These are phyloP conservation scores for Pseudachorutes palmiensis DNA, from an alignment of 1,140 invertebrate genomes.

Conservation along the genomic window DNA sequence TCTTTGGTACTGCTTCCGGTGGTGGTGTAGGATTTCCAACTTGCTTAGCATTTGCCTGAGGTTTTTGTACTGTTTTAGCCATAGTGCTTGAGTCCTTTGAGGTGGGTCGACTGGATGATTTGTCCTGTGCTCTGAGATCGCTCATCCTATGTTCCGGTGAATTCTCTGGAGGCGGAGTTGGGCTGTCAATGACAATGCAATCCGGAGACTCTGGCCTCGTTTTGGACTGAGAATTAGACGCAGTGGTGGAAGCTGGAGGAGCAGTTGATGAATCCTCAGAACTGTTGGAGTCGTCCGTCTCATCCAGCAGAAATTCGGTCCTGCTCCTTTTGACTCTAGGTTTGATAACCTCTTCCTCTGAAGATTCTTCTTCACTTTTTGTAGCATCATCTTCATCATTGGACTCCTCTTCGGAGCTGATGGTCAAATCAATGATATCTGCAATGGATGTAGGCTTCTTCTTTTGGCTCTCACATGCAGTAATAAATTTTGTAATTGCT, in stretches of 20 bases:
- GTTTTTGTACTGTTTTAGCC: too few species aligned
- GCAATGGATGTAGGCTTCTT: conserved; percentile 1
- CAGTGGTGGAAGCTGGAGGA: not conserved
- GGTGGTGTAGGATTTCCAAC: too few species aligned
- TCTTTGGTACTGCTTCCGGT: too few species aligned
- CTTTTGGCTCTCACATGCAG: too few species aligned
- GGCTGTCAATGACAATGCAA: conserved; percentile 26
- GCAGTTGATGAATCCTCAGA: not conserved
- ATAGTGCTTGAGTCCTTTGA: too few species aligned
- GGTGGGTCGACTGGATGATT: too few species aligned
- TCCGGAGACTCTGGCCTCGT: conserved; percentile 15
- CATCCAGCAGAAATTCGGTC: not conserved
- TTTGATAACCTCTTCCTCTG: conserved; percentile 8
- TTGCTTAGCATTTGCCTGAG: too few species aligned
- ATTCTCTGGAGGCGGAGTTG: conserved; percentile 12
- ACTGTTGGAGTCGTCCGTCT: not conserved
- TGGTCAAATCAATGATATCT: conserved; percentile 23
- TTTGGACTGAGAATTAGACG: not conserved
- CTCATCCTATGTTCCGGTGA: too few species aligned
- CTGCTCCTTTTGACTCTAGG: not conserved
- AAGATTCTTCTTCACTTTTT: conserved; percentile 18
- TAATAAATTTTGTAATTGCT: too few species aligned
- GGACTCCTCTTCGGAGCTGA: conserved; percentile 13
- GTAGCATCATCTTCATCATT: not conserved
- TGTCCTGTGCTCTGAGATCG: not conserved